These are phyloP conservation scores for Kradibia gibbosae DNA, from an alignment of 1,140 invertebrate genomes.

Conservation along the genomic window DNA sequence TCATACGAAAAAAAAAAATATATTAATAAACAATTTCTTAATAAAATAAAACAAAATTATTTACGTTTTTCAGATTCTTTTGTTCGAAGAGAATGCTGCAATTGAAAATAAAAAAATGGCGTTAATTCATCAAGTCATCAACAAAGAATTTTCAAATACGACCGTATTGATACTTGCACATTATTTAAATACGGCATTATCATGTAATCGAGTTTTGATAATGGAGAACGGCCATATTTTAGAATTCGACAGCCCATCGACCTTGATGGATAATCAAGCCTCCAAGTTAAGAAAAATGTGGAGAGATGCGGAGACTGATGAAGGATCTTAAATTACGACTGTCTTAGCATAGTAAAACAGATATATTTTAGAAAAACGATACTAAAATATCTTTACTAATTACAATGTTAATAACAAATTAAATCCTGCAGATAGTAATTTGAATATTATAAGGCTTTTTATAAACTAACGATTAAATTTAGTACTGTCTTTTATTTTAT, in stretches of 20 bases:
- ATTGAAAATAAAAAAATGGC: conserved; percentile 74
- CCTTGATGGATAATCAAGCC: conserved; percentile 70
- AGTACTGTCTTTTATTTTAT: too few species aligned
- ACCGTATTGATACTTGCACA: conserved; percentile 80
- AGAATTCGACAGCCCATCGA: conserved; percentile 75
- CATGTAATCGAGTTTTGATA: conserved; percentile 77
- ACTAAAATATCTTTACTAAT: not conserved
- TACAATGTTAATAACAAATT: too few species aligned
- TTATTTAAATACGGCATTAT: conserved; percentile 74
- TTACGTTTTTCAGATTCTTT: conserved; percentile 72
- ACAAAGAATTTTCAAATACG: conserved; percentile 67
- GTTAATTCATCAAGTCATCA: conserved; percentile 67
- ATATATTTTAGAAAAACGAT: not conserved
- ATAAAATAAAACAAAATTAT: conserved; percentile 7
- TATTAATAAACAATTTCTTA: not conserved
- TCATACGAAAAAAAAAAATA: too few species aligned
- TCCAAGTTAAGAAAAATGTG: conserved; percentile 76
- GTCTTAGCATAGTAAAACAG: too few species aligned
- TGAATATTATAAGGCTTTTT: too few species aligned
- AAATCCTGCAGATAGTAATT: too few species aligned
- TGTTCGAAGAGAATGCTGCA: conserved; percentile 80
- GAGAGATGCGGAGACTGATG: conserved; percentile 61
- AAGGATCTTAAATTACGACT: conserved; percentile 22
- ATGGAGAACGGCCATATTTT: conserved; percentile 74
- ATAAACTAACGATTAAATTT: too few species aligned